Evolutionary conservation across 2,888 invertebrate species (phyloP).

Genomic region (Hypomecis atomaria): DNA sequence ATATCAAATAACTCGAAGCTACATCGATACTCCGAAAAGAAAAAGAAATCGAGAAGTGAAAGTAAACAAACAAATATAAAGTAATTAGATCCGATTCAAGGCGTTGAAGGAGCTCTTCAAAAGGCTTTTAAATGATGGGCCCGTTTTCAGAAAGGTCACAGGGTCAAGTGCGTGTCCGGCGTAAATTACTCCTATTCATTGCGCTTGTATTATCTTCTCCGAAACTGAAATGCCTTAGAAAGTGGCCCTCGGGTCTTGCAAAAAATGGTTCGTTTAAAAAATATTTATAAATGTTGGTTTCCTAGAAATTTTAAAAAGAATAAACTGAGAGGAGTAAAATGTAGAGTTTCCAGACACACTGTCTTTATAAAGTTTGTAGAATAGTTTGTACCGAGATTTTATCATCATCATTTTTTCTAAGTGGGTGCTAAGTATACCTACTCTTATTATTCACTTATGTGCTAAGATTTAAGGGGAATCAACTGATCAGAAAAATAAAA

Average conservation of each 20-base stretch:
- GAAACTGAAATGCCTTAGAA: slow-evolving; percentile 16
- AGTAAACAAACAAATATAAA: slow-evolving; percentile 28
- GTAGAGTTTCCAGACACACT: no score
- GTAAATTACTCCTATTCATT: slow-evolving; percentile 27
- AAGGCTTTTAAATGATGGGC: slow-evolving; percentile 24
- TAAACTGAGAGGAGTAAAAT: no score
- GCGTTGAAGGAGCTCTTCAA: slow-evolving; percentile 24
- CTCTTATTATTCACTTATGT: no score
- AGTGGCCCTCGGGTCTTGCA: slow-evolving; percentile 6
- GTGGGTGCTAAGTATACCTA: no score
- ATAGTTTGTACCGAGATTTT: no score
- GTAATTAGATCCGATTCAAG: slow-evolving; percentile 30
- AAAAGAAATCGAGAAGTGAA: slow-evolving; percentile 19
- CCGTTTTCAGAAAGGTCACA: slow-evolving; percentile 21
- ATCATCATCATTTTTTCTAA: no score
- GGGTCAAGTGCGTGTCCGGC: slow-evolving; percentile 21
- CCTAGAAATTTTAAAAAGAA: no score
- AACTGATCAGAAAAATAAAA: no score
- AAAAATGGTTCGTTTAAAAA: slow-evolving; percentile 1
- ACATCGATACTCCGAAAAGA: background rate
- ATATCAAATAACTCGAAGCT: slow-evolving; percentile 20
- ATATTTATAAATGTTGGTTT: background rate
- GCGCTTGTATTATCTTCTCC: slow-evolving; percentile 11
- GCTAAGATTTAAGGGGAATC: no score
- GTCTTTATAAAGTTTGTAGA: no score